Evolutionary conservation across 2,888 invertebrate species (phyloP), one percentile per base, ranked within the genome.

Genomic region (Cordilura impudica): DNA sequence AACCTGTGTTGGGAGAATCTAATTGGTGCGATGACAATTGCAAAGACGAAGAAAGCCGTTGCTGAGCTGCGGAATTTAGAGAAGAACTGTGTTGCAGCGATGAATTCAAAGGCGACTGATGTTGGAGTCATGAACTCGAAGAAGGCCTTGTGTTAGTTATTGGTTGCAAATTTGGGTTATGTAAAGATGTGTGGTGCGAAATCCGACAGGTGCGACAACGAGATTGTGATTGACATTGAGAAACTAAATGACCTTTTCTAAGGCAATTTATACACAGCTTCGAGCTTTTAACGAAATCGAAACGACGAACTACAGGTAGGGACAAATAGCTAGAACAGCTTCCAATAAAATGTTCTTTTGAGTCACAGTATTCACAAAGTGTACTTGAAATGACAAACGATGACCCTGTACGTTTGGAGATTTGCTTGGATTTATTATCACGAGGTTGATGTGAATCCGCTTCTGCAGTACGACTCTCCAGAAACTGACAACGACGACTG

Each of bases 181-280:
- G 47, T 2, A 47, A 18, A 8, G 47, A 47, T 16, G 47, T 18
- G 47, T 47, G 47, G 47, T 47, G 56, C 21, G 61, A 60, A 10
- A 12, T 26, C 10, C 60, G 35, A 39, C 70, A 60, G 7, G 43
- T 19, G 2, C 23, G 21, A 12, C 67, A 67, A 10, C 54, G 67
- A 18, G 67, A 67, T 16, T 45, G 43, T 2, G 56, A 67, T 26
- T 6, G 19, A 26, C 66, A 67, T 18, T 54, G 54, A 2, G 53
- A 14, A 5, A 56, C 18, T 2, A 56, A 21, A 23, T 56, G 45
- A 18, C 56, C 56, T 45, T 67, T 67, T 7, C 56, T 23, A 18
- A 71, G 61, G 12, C 71, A 71, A 18, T 71, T 71, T 5, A 71
- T 53, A 18, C 61, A 71, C 3, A 43, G 29, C 1, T 10, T 16